Evolutionary conservation across 53 echinoderm and acorn worm genomes (phyloP), one percentile per base, ranked within the genome.

Genomic region (Holothuria leucospilota): DNA sequence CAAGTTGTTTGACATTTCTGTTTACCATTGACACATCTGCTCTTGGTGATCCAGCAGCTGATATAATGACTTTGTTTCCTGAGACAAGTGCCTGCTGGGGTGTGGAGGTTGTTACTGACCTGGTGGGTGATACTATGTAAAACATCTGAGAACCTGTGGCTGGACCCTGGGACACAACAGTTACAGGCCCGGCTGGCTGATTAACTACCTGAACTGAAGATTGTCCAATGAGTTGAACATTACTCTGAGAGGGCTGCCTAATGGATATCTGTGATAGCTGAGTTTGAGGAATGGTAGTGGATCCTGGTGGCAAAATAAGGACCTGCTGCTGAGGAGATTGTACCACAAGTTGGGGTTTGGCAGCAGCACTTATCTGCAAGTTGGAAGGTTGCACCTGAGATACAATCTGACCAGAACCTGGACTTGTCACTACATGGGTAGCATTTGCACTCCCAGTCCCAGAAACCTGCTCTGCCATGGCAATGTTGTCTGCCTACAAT

Each of bases 101-200:
- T 18, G 63, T 83, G 42, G 65, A 23, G 14, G 24, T 27, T 39
- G 65, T 67, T 15, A 67, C 68, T 39, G 84, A 40, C 52, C 84
- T 83, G 13, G 84, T 83, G 42, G 84, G 84, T 64, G 84, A 83
- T 23, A 83, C 84, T n/a, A 83, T 83, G 40, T 83, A 83, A 29
- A 66, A 83, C 65, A 83, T 64, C 52, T 83, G 84, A 14, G 65
- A 67, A 39, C 65, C 67, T 10, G 84, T 49, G 20, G 65, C 21
- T 41, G 63, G 66, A 23, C 65, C 84, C 65, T 64, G 68, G n/a
- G 84, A 83, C 20, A 83, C 65, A 12, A 83, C 84, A 13, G 84
- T 83, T 40, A 83, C 49, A 39, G 65, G 65, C 46, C 84, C 68
- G 25, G 41, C 53, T 24, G 84, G 52, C 28, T 83, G 84, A 46